phyloP scores from a whole-genome alignment of 2,797 vertebrate species.

The Peromyscus nudipes region DNA sequence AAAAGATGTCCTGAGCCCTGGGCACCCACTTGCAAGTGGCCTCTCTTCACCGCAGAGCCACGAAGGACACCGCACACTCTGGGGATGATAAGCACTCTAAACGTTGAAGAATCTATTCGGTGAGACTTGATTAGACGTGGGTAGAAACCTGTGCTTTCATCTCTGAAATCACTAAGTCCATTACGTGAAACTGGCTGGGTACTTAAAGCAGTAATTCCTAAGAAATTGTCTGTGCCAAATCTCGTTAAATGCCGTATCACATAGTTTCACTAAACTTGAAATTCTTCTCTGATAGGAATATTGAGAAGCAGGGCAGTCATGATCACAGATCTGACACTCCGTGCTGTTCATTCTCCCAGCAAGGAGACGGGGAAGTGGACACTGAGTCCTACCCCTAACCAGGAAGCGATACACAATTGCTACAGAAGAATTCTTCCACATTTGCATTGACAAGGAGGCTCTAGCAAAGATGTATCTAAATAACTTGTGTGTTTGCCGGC shows the following conservation, averaged over 20 bases:
- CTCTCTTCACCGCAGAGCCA: slow-evolving; percentile 55
- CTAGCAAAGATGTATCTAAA: accelerated
- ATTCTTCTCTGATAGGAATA: slow-evolving; percentile 39
- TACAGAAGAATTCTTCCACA: neutral
- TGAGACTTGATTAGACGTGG: slow-evolving; percentile 25
- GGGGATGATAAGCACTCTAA: slow-evolving; percentile 40
- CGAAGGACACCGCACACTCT: neutral
- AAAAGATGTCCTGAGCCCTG: slow-evolving; percentile 68
- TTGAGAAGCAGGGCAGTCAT: neutral
- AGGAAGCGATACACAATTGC: neutral
- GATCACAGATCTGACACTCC: neutral
- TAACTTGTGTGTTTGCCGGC: neutral
- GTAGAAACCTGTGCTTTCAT: slow-evolving; percentile 48
- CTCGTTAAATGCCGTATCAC: slow-evolving; percentile 38
- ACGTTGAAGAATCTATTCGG: slow-evolving; percentile 47
- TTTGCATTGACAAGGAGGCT: neutral
- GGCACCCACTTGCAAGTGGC: slow-evolving; percentile 65
- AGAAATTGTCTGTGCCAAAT: slow-evolving; percentile 63
- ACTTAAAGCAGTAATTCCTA: slow-evolving; percentile 68
- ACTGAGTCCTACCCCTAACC: neutral
- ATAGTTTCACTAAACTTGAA: slow-evolving; percentile 52
- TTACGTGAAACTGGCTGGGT: slow-evolving; percentile 10
- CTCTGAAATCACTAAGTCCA: slow-evolving; percentile 59
- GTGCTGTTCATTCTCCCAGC: neutral
- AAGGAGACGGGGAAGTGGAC: too few relatives aligned